Base-by-base conservation (phyloP, 2,888 invertebrate species). In the Chalcosyrphus nemorum region DNA sequence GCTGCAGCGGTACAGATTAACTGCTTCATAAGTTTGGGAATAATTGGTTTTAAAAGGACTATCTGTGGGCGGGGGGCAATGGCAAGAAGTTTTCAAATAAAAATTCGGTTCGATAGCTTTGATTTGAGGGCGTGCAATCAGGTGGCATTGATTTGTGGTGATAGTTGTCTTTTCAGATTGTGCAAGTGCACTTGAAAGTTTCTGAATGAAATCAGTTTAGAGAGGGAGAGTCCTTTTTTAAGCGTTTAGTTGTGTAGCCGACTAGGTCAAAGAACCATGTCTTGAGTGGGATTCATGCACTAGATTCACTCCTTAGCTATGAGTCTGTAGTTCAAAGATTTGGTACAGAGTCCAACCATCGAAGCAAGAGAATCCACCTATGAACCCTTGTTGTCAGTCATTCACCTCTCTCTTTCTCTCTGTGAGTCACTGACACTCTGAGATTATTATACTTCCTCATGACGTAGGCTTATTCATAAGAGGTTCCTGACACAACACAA, bases 21-120 rank as follows among this genome's bases (percentile, higher is more conserved):
- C 72, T 84, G 84, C 75, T 75, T 84, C 80, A 78, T 74, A 78
- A 74, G 74, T 84, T 78, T 65, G 35, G 68, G 17, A n/a, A 78
- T 78, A 84, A 84, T 82, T 77, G 59, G 56, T 24, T 63, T 56
- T 54, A n/a, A 4, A 21, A 17, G 4, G 13, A 29, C 19, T 32
- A n/a, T n/a, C n/a, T n/a, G n/a, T n/a, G n/a, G n/a, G n/a, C n/a
- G n/a, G n/a, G 32, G 32, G 27, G 19, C 61, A n/a, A n/a, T n/a
- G n/a, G 47, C 24, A 41, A 27, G 17, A 84, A 84, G 57, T 74
- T 80, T 84, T 84, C 74, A 32, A 68, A 84, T 84, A 38, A 65
- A 77, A 50, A 63, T 75, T 70, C 68, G 57, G 45, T 78, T 84
- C 82, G 78, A 72, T 77, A 66, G 78, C 54, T 63, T 68, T 47